These are phyloP conservation scores for Panthera uncia DNA, from an alignment of 2,113 vertebrate genomes.

Conservation along the genomic window DNA sequence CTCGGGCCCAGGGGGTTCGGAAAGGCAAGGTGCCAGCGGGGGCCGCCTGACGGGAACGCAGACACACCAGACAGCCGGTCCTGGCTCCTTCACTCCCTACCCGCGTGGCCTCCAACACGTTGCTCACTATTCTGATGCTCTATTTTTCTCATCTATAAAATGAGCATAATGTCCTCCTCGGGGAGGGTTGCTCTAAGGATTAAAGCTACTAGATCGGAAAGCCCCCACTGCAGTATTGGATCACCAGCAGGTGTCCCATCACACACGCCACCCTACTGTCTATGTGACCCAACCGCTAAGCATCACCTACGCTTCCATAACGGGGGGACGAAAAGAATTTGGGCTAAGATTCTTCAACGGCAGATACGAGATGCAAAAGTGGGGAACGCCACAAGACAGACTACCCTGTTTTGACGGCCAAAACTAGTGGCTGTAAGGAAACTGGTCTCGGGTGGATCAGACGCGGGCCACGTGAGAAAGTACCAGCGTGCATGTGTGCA, in stretches of 20 bases:
- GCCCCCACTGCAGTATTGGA: fast-evolving
- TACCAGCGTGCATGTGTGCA: fast-evolving
- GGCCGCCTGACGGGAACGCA: no score
- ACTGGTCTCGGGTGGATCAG: no score
- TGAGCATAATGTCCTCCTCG: fast-evolving
- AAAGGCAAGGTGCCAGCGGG: background rate
- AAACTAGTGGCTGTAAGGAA: background rate
- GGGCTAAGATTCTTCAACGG: background rate
- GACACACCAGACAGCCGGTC: background rate
- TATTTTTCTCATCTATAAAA: background rate
- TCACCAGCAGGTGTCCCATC: background rate
- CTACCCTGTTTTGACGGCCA: background rate
- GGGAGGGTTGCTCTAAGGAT: background rate
- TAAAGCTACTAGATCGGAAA: background rate
- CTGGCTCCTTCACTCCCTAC: background rate
- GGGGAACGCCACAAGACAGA: background rate
- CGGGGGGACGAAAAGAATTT: background rate
- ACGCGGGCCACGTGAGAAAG: fast-evolving
- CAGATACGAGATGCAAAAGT: background rate
- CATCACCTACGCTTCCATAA: background rate
- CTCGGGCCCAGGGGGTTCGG: background rate
- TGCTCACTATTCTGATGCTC: background rate
- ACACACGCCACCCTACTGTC: background rate
- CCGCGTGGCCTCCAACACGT: no score
- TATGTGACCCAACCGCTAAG: background rate